Evolutionary conservation across 2,888 invertebrate species (phyloP), one percentile per base, ranked within the genome.

Genomic region (Stenolophus ochropezus): DNA sequence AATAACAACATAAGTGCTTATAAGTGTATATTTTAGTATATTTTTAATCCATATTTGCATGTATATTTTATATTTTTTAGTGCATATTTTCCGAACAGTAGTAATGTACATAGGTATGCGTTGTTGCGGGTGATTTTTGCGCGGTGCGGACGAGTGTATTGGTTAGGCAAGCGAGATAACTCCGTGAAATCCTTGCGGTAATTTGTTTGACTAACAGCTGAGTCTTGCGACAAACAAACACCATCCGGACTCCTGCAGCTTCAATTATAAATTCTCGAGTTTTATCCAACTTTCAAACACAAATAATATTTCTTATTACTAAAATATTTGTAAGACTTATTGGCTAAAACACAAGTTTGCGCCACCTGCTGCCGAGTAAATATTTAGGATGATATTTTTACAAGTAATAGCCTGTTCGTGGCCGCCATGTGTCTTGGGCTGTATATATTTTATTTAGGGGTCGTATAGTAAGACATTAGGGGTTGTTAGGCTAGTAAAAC

Each of bases 121-220:
- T n/a, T n/a, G n/a, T n/a, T n/a, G n/a, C n/a, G n/a, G n/a, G 33
- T 42, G 33, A 42, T 42, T 42, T 42, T 42, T 42, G 33, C 8
- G 33, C 11, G 33, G 6, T 42, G 33, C 33, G 33, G 33, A 4
- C 33, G 8, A 42, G 33, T 8, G 33, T 42, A 42, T 42, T 42
- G 8, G 33, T 42, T 42, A 11, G 11, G 8, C 11, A 11, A 11
- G 11, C 11, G 33, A 42, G 33, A 42, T 42, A 42, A 42, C 33
- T 33, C 58, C 23, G n/a, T n/a, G 61, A 61, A 61, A 61, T 61
- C 61, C 25, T 56, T n/a, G n/a, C 61, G 25, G 23, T 61, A 61
- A 61, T 61, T 61, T 61, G 61, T 61, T 61, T 61, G 61, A 25
- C 23, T 61, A 23, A 61, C 61, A 61, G 61, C 61, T 61, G 61